Conservation (phyloP, 2,888 invertebrate genomes). For the Crepidodera aurea region DNA sequence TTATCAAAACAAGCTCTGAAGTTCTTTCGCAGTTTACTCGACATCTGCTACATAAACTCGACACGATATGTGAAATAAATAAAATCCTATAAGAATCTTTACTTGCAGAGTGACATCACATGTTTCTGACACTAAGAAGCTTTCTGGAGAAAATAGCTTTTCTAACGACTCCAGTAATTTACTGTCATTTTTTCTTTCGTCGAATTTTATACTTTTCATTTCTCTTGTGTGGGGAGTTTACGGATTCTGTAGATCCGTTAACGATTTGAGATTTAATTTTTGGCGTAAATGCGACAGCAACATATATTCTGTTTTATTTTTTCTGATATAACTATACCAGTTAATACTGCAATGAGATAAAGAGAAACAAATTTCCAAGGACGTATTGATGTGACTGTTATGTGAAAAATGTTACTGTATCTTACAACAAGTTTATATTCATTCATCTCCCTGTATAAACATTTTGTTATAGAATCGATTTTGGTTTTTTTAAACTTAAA, state of each 20-base stretch:
- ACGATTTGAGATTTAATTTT: background rate
- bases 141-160: constrained; percentile 39
- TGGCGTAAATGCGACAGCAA: too few species aligned
- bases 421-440: too few species aligned
- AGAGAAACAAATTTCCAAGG: too few species aligned
- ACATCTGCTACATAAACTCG: constrained; percentile 30
- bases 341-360: too few species aligned
- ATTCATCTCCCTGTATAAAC: too few species aligned
- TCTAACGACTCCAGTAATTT: constrained; percentile 38
- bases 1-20: constrained; percentile 28
- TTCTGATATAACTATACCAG: too few species aligned
- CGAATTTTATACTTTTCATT: constrained; percentile 16
- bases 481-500: too few species aligned
- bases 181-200: constrained; percentile 35
- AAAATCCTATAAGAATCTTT: constrained; percentile 32
- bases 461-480: too few species aligned
- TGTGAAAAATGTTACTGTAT: too few species aligned
- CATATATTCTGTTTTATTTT: too few species aligned
- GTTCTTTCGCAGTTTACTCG: constrained; percentile 27
- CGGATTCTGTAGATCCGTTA: background rate
- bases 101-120: constrained; percentile 36
- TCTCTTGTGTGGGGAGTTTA: background rate
- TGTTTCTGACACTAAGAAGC: constrained; percentile 39
- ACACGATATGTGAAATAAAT: constrained; percentile 36
- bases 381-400: too few species aligned